These are phyloP conservation scores for Argynnis bischoffii DNA, from an alignment of 2,888 invertebrate species.

Conservation along the genomic window DNA sequence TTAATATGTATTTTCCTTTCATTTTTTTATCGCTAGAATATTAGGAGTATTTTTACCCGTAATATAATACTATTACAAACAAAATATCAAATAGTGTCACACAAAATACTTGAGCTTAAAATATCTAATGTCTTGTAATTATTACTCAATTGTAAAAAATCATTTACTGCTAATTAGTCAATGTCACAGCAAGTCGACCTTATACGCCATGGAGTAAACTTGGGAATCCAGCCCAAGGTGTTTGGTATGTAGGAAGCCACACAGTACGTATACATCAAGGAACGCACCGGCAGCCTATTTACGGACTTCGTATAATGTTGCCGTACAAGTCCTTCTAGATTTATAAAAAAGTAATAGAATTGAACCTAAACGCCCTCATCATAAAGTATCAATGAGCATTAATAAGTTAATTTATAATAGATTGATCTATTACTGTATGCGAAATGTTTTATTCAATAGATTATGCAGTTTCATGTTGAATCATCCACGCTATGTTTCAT, in stretches of 20 bases:
- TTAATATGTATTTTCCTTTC: too few relatives aligned
- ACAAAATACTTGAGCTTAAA: not conserved
- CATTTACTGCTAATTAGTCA: conserved; percentile 21
- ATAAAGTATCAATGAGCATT: conserved; percentile 3
- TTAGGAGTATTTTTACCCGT: too few relatives aligned
- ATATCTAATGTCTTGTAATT: not conserved
- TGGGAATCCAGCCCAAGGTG: conserved; percentile 22
- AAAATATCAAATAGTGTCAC: too few relatives aligned
- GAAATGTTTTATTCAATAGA: conserved; percentile 21
- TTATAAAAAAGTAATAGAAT: conserved; percentile 15
- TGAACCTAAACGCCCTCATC: conserved; percentile 12
- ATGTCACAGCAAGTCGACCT: conserved; percentile 19
- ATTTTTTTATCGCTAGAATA: too few relatives aligned
- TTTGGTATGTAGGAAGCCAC: conserved; percentile 50
- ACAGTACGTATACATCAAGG: conserved; percentile 56
- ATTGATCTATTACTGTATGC: conserved; percentile 2
- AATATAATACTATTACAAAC: too few relatives aligned
- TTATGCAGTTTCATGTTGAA: conserved; percentile 12
- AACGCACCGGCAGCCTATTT: conserved; percentile 56
- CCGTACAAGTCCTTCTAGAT: conserved; percentile 25
- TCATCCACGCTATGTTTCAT: conserved; percentile 1
- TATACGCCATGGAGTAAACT: conserved; percentile 31
- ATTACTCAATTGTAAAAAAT: conserved; percentile 1
- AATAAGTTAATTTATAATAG: conserved; percentile 4
- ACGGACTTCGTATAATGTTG: conserved; percentile 42